Percentiles rank a stretch among this genome's conserved stretches.
Evolutionary conservation across 2,113 vertebrate genomes (phyloP).

Genomic region (Albula goreensis): DNA sequence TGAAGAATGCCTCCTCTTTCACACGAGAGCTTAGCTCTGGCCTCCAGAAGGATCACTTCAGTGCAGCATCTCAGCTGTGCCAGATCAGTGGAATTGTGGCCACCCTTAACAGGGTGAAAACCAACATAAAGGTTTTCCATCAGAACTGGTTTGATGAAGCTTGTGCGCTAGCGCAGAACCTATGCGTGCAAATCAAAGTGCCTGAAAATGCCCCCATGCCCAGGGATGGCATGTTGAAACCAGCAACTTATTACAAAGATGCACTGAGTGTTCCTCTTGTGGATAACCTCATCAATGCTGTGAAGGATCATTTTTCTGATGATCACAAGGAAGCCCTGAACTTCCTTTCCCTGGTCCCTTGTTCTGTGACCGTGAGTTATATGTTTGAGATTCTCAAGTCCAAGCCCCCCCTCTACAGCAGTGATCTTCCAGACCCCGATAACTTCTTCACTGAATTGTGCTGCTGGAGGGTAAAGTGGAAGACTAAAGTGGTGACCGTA

Average conservation of each 20-base stretch:
- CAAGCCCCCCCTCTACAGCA: slow-evolving; percentile 86
- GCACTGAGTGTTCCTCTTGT: slow-evolving; percentile 82
- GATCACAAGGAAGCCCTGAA: slow-evolving; percentile 93
- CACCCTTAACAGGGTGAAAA: slow-evolving; percentile 89
- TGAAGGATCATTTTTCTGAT: slow-evolving; percentile 95
- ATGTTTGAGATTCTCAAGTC: slow-evolving; percentile 83
- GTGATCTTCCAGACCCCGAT: slow-evolving; percentile 89
- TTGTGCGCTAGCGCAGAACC: slow-evolving; percentile 78
- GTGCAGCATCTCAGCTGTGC: slow-evolving; percentile 87
- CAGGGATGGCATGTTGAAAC: slow-evolving; percentile 76
- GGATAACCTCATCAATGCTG: slow-evolving; percentile 88
- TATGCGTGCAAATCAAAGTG: slow-evolving; percentile 83
- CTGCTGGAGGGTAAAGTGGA: slow-evolving; percentile 98
- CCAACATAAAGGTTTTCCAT: slow-evolving; percentile 94
- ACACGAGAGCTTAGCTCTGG: slow-evolving; percentile 88
- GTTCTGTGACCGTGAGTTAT: slow-evolving; percentile 85
- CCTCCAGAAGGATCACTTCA: slow-evolving; percentile 89
- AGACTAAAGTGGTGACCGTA: slow-evolving; percentile 90
- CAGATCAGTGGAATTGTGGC: slow-evolving; percentile 89
- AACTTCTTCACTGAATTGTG: slow-evolving; percentile 92
- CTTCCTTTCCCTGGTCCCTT: slow-evolving; percentile 88
- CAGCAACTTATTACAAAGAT: slow-evolving; percentile 89
- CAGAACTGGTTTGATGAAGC: slow-evolving; percentile 98
- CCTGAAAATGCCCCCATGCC: slow-evolving; percentile 75
- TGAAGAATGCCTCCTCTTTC: slow-evolving; percentile 88